Percentiles rank a stretch among this genome's conserved stretches.
Conservation (phyloP, 2,797 vertebrate genomes). For the Gallinago stenura region DNA sequence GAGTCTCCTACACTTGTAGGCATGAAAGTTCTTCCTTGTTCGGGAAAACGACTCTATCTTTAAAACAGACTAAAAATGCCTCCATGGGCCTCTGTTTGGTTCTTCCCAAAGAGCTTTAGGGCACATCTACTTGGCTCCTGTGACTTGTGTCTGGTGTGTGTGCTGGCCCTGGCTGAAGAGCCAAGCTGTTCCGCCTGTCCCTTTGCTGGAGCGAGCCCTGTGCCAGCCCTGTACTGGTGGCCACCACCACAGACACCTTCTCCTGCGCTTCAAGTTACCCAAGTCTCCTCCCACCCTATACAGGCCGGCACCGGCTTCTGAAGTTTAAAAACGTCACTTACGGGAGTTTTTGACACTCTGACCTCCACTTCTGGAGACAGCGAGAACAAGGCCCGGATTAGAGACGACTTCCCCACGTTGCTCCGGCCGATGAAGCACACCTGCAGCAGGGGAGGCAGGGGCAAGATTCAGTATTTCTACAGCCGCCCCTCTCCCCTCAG, state of each 20-base stretch:
- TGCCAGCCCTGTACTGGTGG: fast-evolving
- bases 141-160: fast-evolving
- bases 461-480: no score
- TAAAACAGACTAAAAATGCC: neutral
- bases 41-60: neutral
- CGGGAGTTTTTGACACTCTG: constrained; percentile 91
- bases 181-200: neutral
- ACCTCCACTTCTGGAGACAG: constrained; percentile 91
- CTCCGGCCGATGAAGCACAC: constrained; percentile 96
- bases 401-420: constrained; percentile 95
- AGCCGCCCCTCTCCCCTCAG: no score
- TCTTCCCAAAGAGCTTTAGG: neutral
- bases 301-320: neutral
- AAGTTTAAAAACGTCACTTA: constrained; percentile 63
- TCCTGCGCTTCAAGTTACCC: neutral
- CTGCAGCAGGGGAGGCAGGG: constrained; percentile 64
- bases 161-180: neutral
- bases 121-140: no score
- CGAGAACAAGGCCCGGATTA: constrained; percentile 92
- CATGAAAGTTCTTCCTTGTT: no score
- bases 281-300: neutral
- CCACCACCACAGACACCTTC: fast-evolving
- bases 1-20: neutral
- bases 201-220: neutral
- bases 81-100: fast-evolving